Evolutionary conservation across 2,113 vertebrate species (phyloP).

Genomic region (Hydropotes inermis): DNA sequence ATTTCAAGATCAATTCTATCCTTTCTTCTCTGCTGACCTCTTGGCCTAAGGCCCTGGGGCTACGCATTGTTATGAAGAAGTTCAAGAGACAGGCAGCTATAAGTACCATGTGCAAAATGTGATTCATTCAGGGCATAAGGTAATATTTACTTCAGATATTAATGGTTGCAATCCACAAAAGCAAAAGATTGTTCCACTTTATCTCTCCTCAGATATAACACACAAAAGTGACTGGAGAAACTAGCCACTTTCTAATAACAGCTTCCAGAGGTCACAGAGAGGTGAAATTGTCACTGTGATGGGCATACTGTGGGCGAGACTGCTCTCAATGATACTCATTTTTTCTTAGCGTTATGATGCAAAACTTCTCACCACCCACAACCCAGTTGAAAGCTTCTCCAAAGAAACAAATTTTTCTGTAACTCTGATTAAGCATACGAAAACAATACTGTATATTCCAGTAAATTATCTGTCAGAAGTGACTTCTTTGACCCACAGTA

Average conservation of each 20-base stretch:
- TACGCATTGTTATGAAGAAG: background rate
- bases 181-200: slow-evolving; percentile 43
- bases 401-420: slow-evolving; percentile 23
- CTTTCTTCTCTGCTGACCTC: slow-evolving; percentile 13
- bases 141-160: slow-evolving; percentile 58
- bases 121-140: background rate
- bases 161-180: slow-evolving; percentile 52
- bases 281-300: slow-evolving; percentile 32
- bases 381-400: background rate
- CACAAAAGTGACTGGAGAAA: slow-evolving; percentile 32
- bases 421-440: slow-evolving; percentile 25
- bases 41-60: background rate
- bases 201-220: slow-evolving; percentile 26
- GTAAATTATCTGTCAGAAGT: background rate
- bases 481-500: background rate
- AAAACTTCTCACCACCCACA: background rate
- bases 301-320: background rate
- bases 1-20: slow-evolving; percentile 39
- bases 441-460: slow-evolving; percentile 18
- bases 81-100: slow-evolving; percentile 10
- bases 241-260: slow-evolving; percentile 52
- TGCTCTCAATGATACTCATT: background rate
- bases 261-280: background rate
- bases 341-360: background rate
- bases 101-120: slow-evolving; percentile 5